Conservation (phyloP, 1,140 invertebrate species). For the Bombus pascuorum region DNA sequence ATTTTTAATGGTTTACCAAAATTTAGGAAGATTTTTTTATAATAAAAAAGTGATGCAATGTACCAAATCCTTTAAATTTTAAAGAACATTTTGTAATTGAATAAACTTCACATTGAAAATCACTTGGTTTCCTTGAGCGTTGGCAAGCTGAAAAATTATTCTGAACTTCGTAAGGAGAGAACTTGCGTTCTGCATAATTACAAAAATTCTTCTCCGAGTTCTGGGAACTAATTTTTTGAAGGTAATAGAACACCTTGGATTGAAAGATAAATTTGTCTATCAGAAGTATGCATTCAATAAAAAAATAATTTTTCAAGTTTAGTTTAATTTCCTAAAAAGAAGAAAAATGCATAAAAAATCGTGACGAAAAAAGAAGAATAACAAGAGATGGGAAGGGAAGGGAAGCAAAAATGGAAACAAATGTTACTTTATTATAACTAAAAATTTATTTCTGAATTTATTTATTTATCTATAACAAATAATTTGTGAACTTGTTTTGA, state of each 20-base stretch:
- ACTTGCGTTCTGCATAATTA: constrained; percentile 5
- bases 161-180: background rate
- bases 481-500: background rate
- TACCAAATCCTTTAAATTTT: background rate
- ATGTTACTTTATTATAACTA: too few species aligned
- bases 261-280: background rate
- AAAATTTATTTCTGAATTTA: too few species aligned
- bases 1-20: too few species aligned
- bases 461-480: too few species aligned
- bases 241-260: background rate
- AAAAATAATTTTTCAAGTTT: too few species aligned
- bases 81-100: background rate
- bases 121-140: background rate
- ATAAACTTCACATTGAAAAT: background rate
- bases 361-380: too few species aligned
- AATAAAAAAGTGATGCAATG: background rate
- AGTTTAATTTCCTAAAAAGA: too few species aligned
- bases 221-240: background rate
- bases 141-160: background rate
- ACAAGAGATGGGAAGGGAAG: too few species aligned
- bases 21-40: too few species aligned
- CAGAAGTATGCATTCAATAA: too few species aligned
- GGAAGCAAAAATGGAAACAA: too few species aligned
- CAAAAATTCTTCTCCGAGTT: background rate
- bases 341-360: too few species aligned